Evolutionary conservation across 2,888 invertebrate species (phyloP).

Genomic region (Scaptomyza reducta): DNA sequence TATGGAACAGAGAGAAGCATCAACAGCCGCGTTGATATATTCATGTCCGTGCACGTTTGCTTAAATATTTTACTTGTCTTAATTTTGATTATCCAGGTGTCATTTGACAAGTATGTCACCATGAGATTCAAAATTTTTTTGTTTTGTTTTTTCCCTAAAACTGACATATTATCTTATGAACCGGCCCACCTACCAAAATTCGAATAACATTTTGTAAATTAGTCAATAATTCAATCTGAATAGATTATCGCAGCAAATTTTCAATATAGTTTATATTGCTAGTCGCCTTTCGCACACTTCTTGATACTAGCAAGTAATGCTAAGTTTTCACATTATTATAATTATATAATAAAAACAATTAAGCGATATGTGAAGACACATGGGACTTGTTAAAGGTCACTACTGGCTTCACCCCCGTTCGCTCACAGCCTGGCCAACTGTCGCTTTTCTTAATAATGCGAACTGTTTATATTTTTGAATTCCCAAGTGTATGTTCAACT

Average conservation of each 20-base stretch:
- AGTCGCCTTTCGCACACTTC: neutral
- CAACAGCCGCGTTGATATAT: too few species aligned
- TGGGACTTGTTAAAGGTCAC: conserved; percentile 6
- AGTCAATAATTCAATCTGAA: neutral
- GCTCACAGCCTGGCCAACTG: conserved; percentile 18
- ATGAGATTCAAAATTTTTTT: neutral
- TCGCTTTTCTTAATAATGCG: neutral
- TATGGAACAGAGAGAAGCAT: too few species aligned
- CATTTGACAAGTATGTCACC: too few species aligned
- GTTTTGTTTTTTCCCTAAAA: neutral
- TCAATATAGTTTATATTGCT: neutral
- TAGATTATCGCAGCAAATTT: neutral
- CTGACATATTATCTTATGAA: neutral
- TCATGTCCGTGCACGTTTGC: too few species aligned
- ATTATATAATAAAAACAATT: neutral
- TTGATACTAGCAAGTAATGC: neutral
- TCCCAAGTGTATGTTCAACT: conserved; percentile 49
- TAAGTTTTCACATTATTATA: neutral
- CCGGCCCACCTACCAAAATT: neutral
- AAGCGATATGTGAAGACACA: neutral
- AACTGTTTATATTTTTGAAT: conserved; percentile 19
- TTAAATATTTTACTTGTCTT: too few species aligned
- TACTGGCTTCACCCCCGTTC: neutral
- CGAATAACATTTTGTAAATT: neutral
- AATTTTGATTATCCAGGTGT: too few species aligned